A percentile compares a stretch with the other conserved stretches of the same genome.
Conservation (phyloP, 2,797 vertebrate genomes). For the Threskiornis aethiopicus region DNA sequence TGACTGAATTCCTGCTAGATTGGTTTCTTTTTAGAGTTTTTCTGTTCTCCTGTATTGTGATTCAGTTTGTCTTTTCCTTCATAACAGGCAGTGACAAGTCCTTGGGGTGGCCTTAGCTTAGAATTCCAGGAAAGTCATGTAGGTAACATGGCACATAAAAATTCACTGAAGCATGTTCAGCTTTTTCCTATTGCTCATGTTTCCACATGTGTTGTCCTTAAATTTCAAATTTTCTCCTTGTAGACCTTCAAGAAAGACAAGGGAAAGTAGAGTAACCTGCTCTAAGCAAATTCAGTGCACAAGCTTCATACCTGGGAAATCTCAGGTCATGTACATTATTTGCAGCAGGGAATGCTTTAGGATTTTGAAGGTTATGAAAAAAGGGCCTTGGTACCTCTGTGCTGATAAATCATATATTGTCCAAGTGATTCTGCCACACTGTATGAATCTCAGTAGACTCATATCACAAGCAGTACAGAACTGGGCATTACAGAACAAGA, state of each 20-base stretch:
- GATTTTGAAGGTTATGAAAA: neutral
- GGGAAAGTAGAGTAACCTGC: neutral
- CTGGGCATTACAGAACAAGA: neutral
- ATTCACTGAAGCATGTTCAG: neutral
- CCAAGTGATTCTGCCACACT: neutral
- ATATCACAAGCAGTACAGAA: neutral
- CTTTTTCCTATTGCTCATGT: neutral
- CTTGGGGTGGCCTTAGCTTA: conserved; percentile 21
- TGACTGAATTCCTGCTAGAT: conserved; percentile 1
- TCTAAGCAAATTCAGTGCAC: neutral
- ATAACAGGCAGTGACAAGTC: conserved; percentile 32
- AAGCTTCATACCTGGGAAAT: neutral
- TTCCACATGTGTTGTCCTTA: neutral
- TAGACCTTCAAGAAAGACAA: neutral
- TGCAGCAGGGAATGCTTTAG: neutral
- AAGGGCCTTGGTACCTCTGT: neutral
- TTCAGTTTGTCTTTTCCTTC: conserved; percentile 22
- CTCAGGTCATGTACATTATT: neutral
- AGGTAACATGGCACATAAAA: neutral
- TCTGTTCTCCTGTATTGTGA: conserved; percentile 1
- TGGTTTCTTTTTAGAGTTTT: neutral
- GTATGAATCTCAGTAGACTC: neutral
- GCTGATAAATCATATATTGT: neutral
- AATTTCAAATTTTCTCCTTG: neutral
- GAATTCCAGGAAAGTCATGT: neutral